Conservation (phyloP, 2,888 invertebrate species). For the Rhagophthalmus giganteus region DNA sequence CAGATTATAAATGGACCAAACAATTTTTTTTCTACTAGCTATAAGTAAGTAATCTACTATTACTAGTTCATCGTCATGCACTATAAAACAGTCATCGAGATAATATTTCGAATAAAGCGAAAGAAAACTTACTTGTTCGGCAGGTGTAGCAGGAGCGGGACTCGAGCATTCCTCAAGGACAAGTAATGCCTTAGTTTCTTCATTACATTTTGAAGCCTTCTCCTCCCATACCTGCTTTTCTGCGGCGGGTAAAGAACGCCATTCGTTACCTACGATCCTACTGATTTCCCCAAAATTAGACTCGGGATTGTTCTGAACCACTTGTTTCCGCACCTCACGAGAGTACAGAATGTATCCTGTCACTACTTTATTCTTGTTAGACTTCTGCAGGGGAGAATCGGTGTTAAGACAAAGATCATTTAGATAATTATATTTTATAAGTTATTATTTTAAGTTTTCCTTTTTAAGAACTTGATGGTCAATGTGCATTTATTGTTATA, state of each 20-base stretch:
- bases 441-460: no score
- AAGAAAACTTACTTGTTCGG: slow-evolving; percentile 46
- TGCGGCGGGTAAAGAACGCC: slow-evolving; percentile 86
- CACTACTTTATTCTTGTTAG: slow-evolving; percentile 76
- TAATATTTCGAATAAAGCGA: slow-evolving; percentile 2
- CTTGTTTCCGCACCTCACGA: slow-evolving; percentile 90
- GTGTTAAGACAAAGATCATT: slow-evolving; percentile 13
- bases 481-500: no score
- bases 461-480: no score
- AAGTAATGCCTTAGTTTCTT: slow-evolving; percentile 74
- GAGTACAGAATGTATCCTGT: slow-evolving; percentile 99
- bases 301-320: slow-evolving; percentile 92
- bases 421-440: slow-evolving; percentile 1
- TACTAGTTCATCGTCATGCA: slow-evolving; percentile 1
- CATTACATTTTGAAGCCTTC: slow-evolving; percentile 84
- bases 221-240: slow-evolving; percentile 96
- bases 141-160: slow-evolving; percentile 50
- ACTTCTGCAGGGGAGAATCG: slow-evolving; percentile 48
- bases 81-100: neutral
- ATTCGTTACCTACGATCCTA: slow-evolving; percentile 79
- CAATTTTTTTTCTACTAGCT: neutral
- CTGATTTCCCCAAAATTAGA: slow-evolving; percentile 88
- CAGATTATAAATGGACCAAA: no score
- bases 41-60: neutral
- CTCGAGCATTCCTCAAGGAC: slow-evolving; percentile 58